Base-by-base conservation (phyloP, 2,888 invertebrate species). In the Diachrysia chrysitis region DNA sequence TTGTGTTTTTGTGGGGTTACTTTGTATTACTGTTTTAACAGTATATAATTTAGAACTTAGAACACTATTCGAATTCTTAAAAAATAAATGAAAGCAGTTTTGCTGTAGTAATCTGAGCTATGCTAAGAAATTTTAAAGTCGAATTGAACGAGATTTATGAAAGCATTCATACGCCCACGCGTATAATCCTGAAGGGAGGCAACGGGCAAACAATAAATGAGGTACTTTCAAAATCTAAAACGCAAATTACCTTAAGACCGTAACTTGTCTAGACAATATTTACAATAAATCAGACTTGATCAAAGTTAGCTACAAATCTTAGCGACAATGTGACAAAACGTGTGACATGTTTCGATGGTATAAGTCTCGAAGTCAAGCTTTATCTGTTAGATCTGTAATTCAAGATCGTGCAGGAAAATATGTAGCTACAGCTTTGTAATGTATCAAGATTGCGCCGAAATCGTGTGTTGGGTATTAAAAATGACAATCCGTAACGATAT, bases 381-480 rank as follows among this genome's bases (percentile, higher is more conserved):
- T 90, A 92, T 92, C 91, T 85, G 70, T 75, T 65, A 56, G 77
- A 92, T 90, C 87, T 84, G 79, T 80, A 82, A 86, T 81, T 78
- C 76, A 79, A 89, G 85, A 89, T 90, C 89, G 87, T 89, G 89
- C 88, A 88, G 86, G 90, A 88, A 92, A 91, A 92, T 90, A 87
- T 81, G 69, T 79, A 70, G 78, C 65, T 74, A 70, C 65, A 77
- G 73, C 75, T 76, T 76, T 77, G 75, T 76, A 76, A 78, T 79
- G 83, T 84, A 90, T 91, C 88, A 89, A 89, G 89, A 90, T 91
- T 85, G 85, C 86, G 67, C 56, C 78, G 76, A 88, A 90, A 83
- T 92, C 93, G 92, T 93, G 92, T 85, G 79, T 82, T 69, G 85
- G 74, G 89, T 87, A 92, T 91, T 91, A 90, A 90, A 85, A 87